Percentiles rank a stretch among this genome's conserved stretches.
Conservation (phyloP, 2,113 vertebrate genomes). For the Cynocephalus volans region DNA sequence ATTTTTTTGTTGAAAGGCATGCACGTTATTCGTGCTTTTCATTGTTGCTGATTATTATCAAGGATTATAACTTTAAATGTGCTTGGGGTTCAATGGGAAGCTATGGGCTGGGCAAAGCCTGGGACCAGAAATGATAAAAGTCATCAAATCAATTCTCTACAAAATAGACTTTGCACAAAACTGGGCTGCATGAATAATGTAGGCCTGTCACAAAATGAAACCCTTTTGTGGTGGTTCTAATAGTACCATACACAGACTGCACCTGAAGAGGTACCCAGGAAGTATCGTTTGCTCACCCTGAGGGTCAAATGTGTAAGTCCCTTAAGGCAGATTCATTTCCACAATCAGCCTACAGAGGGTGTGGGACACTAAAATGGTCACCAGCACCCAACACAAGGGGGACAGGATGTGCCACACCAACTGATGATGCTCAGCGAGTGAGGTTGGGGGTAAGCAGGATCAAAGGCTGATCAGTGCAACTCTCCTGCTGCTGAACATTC, state of each 20-base stretch:
- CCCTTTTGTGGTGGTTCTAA: not conserved
- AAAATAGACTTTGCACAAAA: not conserved
- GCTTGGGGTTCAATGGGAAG: not conserved
- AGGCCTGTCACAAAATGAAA: not conserved
- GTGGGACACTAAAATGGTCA: too few species aligned
- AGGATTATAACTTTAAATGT: not conserved
- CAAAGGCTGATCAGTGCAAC: too few species aligned
- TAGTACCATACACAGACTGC: too few species aligned
- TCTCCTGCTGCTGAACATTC: not conserved
- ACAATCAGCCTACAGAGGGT: not conserved
- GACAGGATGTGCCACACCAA: rapidly evolving
- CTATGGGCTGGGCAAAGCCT: not conserved
- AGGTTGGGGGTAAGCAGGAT: too few species aligned
- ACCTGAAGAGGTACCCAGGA: rapidly evolving
- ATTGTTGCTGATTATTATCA: not conserved
- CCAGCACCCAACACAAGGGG: too few species aligned
- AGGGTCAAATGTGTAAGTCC: not conserved
- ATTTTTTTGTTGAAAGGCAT: not conserved
- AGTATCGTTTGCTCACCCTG: rapidly evolving
- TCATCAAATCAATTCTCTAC: not conserved
- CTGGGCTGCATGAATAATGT: rapidly evolving
- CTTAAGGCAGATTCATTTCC: not conserved
- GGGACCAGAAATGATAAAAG: not conserved
- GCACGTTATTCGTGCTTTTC: not conserved
- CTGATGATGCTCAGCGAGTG: rapidly evolving